Base-by-base conservation (phyloP, 2,113 vertebrate species). In the Orycteropus afer region DNA sequence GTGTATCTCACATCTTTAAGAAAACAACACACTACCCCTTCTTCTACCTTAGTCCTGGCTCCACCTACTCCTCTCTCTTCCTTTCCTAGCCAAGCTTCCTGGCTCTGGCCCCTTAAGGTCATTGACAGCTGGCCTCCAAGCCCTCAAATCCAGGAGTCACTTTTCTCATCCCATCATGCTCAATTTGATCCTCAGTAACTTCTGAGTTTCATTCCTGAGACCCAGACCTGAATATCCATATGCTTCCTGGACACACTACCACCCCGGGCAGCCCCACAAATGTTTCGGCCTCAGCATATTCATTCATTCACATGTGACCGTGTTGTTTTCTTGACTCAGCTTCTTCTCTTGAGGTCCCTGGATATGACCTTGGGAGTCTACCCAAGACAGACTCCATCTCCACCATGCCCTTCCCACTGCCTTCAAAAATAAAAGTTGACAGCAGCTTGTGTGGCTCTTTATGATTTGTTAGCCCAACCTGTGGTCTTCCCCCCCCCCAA, bases 231-330 rank as follows among this genome's bases (percentile, higher is more conserved):
- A 88, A 45, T 63, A 53, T 83, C 94, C 88, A 92, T 90, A 81
- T 95, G 96, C 42, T 93, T 93, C 65, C 86, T 97, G 92, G 95
- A 95, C 71, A 81, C 32, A 81, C 7, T 92, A 47, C 90, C 37
- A 91, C 92, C 78, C 92, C 92, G 92, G 69, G 84, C 23, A 91
- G 25, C 45, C 57, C 77, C 93, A 92, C 77, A 96, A 49, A 96
- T 93, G 80, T 87, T 94, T 84, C 77, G n/a, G 25, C 69, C 86
- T 87, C 55, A 71, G 34, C 57, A 80, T 34, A 94, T 57, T n/a
- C n/a, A n/a, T n/a, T n/a, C n/a, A n/a, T n/a, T 74, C 57, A 77
- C 47, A 45, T 49, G 82, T 77, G 87, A 91, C 51, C 92, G 91
- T 63, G 53, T 4, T 92, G 53, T 84, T 73, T 32, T 94, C 34